These are phyloP conservation scores for Diabrotica virgifera DNA, from an alignment of 1,140 invertebrate genomes.

Conservation along the genomic window DNA sequence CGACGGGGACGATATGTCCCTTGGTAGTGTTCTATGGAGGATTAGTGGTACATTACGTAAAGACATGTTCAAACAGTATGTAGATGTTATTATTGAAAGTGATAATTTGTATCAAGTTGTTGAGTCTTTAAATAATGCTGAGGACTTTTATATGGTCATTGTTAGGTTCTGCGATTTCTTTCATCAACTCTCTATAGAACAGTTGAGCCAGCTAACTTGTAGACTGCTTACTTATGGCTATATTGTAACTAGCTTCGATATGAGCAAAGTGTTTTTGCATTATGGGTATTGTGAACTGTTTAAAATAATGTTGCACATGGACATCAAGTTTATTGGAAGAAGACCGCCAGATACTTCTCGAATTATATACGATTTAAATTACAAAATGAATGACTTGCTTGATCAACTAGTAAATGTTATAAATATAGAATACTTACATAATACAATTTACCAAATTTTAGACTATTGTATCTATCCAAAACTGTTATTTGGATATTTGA, in stretches of 20 bases:
- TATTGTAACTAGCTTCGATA: slow-evolving; percentile 11
- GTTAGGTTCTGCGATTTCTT: slow-evolving; percentile 13
- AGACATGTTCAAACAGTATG: slow-evolving; percentile 14
- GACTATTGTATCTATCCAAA: slow-evolving; percentile 19
- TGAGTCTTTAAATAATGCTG: slow-evolving; percentile 11
- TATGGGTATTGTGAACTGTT: slow-evolving; percentile 20
- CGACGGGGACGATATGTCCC: slow-evolving; percentile 16
- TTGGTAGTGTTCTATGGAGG: slow-evolving; percentile 16
- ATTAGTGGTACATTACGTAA: slow-evolving; percentile 15
- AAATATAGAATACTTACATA: slow-evolving; percentile 17
- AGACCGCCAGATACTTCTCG: slow-evolving; percentile 17
- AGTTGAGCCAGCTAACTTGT: slow-evolving; percentile 13
- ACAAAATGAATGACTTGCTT: slow-evolving; percentile 12
- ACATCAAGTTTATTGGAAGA: slow-evolving; percentile 14
- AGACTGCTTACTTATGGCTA: slow-evolving; percentile 13
- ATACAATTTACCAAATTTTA: slow-evolving; percentile 15
- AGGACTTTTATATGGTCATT: slow-evolving; percentile 20
- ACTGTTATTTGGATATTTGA: slow-evolving; percentile 14
- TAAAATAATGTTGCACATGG: slow-evolving; percentile 20
- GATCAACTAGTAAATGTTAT: slow-evolving; percentile 18
- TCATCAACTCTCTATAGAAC: slow-evolving; percentile 7
- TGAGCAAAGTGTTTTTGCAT: slow-evolving; percentile 18
- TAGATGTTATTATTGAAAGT: slow-evolving; percentile 21
- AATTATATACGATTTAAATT: slow-evolving; percentile 18
- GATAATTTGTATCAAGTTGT: slow-evolving; percentile 18